Evolutionary conservation across 2,113 vertebrate genomes (phyloP), one percentile per base, ranked within the genome.

Genomic region (Gallinago undulata): DNA sequence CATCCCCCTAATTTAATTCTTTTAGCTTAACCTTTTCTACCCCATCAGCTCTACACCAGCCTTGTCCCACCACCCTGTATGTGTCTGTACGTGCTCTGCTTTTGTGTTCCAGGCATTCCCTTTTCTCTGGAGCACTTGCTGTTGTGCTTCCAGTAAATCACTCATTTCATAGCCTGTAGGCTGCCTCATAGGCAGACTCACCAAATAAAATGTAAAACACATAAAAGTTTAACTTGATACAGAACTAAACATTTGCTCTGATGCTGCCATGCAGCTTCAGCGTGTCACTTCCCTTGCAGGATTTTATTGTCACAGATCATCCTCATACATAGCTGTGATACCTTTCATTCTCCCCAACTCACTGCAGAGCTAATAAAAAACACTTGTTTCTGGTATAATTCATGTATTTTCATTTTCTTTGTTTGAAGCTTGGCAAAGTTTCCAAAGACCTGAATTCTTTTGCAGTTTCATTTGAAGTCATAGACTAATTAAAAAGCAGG

Each of bases 401-500:
- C 1, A 60, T 55, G 8, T 70, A 23, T 64, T 86, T 73, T 70
- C 21, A 56, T 59, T 92, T 86, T 22, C 35, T 86, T 93, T 90
- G 43, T 94, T 68, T 66, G 60, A 92, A 89, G 39, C 15, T 77
- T 95, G 90, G 76, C 60, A 59, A 78, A 33, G 10, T 78, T 84
- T 81, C 76, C 35, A 60, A 87, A 87, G 60, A 82, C 45, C 18
- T 84, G 37, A 81, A 68, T 87, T 89, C 77, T 82, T 70, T 22
- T 1, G 2, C 47, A 68, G 43, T 86, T 95, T 93, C 13, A 16
- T 90, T 93, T 33, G 1, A 85, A 90, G 67, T 74, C 62, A 82
- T 87, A 60, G 68, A 39, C 53, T 86, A 81, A 90, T 87, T 85
- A 87, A 92, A 92, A 94, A 87, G 16, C 56, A 67, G 94, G 68